Evolutionary conservation across 2,888 invertebrate genomes (phyloP).

Genomic region (Hartigia nigra): DNA sequence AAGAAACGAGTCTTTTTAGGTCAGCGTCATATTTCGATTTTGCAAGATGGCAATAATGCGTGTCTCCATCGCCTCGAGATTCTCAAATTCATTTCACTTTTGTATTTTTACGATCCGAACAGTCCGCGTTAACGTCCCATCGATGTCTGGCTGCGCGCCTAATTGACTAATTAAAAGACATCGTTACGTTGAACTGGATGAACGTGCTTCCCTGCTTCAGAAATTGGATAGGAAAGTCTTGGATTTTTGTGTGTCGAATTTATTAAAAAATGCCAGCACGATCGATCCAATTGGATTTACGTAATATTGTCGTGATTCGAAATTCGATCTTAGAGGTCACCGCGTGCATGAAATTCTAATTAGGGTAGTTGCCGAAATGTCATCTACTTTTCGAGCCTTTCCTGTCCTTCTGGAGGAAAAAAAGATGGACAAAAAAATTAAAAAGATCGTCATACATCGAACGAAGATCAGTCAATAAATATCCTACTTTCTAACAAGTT

Average conservation of each 20-base stretch:
- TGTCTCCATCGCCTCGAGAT: background rate
- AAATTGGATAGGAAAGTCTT: background rate
- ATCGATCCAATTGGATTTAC: background rate
- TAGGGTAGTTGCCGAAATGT: background rate
- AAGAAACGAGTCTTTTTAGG: slow-evolving; percentile 36
- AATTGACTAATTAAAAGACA: background rate
- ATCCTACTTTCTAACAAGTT: background rate
- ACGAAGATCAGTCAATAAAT: background rate
- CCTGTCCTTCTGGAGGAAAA: background rate
- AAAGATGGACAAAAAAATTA: background rate
- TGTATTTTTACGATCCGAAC: background rate
- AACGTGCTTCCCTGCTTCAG: no score
- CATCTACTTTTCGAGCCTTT: background rate
- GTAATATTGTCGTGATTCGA: background rate
- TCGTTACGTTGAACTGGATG: no score
- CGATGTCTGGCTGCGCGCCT: background rate
- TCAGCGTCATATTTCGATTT: slow-evolving; percentile 14
- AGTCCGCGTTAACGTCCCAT: background rate
- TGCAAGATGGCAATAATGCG: background rate
- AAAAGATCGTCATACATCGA: background rate
- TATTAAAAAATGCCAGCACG: background rate
- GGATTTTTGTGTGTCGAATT: background rate
- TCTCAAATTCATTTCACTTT: slow-evolving; percentile 3
- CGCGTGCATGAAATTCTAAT: background rate
- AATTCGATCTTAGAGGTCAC: background rate